Percentiles rank a stretch among this genome's conserved stretches.
Evolutionary conservation across 2,113 vertebrate genomes (phyloP).

Genomic region (Sturnira hondurensis): DNA sequence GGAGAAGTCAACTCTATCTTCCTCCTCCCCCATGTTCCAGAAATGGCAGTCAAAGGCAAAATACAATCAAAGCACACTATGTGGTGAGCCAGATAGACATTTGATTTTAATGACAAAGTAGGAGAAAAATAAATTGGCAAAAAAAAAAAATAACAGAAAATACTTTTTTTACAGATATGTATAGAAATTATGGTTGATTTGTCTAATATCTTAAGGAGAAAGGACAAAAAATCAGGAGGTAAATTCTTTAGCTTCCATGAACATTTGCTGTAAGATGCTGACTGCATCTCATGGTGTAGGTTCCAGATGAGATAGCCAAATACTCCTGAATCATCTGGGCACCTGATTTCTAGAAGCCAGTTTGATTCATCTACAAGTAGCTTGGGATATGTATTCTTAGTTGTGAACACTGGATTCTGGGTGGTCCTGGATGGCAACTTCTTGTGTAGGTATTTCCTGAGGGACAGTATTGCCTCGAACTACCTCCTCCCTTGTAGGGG

Average conservation of each 20-base stretch:
- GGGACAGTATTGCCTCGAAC: constrained; percentile 43
- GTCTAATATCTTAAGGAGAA: constrained; percentile 59
- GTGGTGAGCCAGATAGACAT: constrained; percentile 76
- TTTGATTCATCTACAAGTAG: constrained; percentile 61
- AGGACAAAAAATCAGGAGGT: constrained; percentile 10
- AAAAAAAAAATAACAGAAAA: constrained; percentile 76
- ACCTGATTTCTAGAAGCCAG: constrained; percentile 69
- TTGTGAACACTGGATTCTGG: constrained; percentile 43
- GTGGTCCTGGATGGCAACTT: constrained; percentile 38
- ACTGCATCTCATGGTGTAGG: constrained; percentile 62
- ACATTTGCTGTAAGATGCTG: constrained; percentile 72
- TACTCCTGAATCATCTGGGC: constrained; percentile 75
- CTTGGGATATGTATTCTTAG: constrained; percentile 42
- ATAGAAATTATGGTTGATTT: constrained; percentile 73
- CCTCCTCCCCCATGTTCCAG: constrained; percentile 63
- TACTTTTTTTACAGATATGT: constrained; percentile 74
- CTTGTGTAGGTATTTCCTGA: constrained; percentile 56
- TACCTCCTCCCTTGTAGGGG: constrained; percentile 45
- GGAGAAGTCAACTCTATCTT: constrained; percentile 61
- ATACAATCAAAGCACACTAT: constrained; percentile 78
- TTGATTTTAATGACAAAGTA: constrained; percentile 82
- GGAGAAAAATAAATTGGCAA: constrained; percentile 79
- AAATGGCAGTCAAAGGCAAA: constrained; percentile 68
- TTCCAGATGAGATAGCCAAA: constrained; percentile 67
- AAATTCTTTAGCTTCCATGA: constrained; percentile 67